Evolutionary conservation across 2,797 vertebrate species (phyloP).

Genomic region (Taenioides sp.): DNA sequence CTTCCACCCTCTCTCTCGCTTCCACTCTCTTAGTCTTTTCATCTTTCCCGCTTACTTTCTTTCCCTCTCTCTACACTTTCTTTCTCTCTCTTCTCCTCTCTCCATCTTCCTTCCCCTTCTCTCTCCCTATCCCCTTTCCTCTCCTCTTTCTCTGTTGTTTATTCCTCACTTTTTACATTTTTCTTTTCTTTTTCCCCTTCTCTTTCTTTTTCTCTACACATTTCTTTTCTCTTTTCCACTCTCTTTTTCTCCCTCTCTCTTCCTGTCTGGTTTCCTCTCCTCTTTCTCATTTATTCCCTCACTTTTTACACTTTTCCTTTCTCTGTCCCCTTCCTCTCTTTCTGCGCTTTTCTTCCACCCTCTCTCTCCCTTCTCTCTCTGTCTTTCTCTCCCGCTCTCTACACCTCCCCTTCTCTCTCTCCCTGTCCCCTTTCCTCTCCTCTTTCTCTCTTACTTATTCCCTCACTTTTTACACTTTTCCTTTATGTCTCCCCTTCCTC

Average conservation of each 20-base stretch:
- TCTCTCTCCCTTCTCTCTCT: neutral
- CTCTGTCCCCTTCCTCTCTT: too few species aligned
- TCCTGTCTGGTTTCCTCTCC: neutral
- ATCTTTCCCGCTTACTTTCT: too few species aligned
- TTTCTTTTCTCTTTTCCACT: neutral
- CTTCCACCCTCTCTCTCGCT: too few species aligned
- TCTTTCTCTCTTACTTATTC: neutral
- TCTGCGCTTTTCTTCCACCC: neutral
- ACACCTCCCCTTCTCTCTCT: neutral
- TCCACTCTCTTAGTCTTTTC: too few species aligned
- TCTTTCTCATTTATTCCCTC: too few species aligned
- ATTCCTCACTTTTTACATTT: neutral
- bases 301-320: neutral
- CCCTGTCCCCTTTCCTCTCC: neutral
- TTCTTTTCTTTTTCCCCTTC: too few species aligned
- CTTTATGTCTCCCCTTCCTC: neutral
- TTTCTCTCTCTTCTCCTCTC: neutral
- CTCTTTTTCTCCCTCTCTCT: neutral
- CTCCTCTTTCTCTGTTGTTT: neutral
- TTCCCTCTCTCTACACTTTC: too few species aligned
- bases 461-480: too few species aligned
- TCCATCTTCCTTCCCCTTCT: too few species aligned
- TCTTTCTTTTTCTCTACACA: neutral
- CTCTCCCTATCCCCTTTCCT: neutral
- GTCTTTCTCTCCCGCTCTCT: too few species aligned